A percentile compares a stretch with the other conserved stretches of the same genome.
These are phyloP conservation scores for Mesopsocus fuscifrons DNA, from an alignment of 2,888 invertebrate species.

Conservation along the genomic window DNA sequence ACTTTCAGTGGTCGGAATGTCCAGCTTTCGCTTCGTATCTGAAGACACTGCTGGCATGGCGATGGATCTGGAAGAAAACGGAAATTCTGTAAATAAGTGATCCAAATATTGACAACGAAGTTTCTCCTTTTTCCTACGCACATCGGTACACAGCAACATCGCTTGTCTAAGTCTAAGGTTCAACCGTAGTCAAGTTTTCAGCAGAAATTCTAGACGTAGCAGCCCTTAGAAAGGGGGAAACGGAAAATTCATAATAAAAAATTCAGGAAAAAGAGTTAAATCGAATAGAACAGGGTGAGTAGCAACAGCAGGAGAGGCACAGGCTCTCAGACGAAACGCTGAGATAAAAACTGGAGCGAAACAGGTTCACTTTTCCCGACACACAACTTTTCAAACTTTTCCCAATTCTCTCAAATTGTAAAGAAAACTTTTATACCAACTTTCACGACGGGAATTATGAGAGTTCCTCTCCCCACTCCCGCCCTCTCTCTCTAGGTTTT, in stretches of 20 bases:
- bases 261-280: no score
- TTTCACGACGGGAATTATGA: slow-evolving; percentile 9
- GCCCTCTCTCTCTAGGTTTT: neutral
- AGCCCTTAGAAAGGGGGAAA: no score
- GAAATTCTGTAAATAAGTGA: no score
- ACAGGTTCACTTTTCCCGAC: neutral
- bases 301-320: no score
- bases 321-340: neutral
- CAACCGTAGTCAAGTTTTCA: no score
- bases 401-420: slow-evolving; percentile 5
- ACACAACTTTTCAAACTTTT: slow-evolving; percentile 2
- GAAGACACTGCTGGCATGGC: slow-evolving; percentile 9
- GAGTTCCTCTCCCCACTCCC: neutral
- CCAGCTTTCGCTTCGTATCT: slow-evolving; percentile 5
- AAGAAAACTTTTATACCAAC: slow-evolving; percentile 9
- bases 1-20: neutral
- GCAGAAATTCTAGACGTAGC: no score
- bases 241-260: no score
- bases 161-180: no score
- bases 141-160: no score
- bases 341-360: slow-evolving; percentile 5
- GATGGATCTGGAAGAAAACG: neutral
- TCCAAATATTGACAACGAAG: no score
- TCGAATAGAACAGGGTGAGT: no score
- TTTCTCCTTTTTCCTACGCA: no score